These are phyloP conservation scores for Polyergus mexicanus DNA, from an alignment of 1,140 invertebrate species.

Conservation along the genomic window DNA sequence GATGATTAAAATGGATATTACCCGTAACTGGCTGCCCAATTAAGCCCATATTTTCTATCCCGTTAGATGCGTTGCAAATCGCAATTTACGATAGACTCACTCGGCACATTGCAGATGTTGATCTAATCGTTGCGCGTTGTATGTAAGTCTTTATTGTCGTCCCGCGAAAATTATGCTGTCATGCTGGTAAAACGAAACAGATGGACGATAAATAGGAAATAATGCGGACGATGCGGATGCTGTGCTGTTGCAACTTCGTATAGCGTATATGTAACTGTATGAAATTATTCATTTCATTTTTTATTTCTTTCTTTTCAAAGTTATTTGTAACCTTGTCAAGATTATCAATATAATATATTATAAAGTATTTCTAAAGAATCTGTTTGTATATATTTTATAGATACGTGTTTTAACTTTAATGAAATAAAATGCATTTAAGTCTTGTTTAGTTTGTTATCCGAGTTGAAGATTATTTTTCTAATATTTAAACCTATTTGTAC, in stretches of 20 bases:
- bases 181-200: conserved; percentile 36
- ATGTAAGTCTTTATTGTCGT: conserved; percentile 25
- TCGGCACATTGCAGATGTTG: neutral
- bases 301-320: neutral
- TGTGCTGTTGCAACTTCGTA: conserved; percentile 9
- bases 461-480: too few relatives aligned
- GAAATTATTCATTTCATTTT: neutral
- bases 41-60: neutral
- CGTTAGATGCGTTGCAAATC: conserved; percentile 10
- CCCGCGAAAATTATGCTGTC: conserved; percentile 22
- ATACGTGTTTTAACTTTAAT: too few relatives aligned
- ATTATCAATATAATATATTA: too few relatives aligned
- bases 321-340: neutral
- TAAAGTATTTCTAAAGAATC: neutral
- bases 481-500: too few relatives aligned
- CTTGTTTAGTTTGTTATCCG: too few relatives aligned
- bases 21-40: neutral
- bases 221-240: conserved; percentile 14
- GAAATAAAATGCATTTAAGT: too few relatives aligned
- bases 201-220: conserved; percentile 52
- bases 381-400: too few relatives aligned
- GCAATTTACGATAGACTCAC: neutral
- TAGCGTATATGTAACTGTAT: neutral
- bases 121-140: neutral
- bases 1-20: too few relatives aligned